Evolutionary conservation across 2,888 invertebrate species (phyloP), one percentile per base, ranked within the genome.

Genomic region (Chymomyza fuscimana): DNA sequence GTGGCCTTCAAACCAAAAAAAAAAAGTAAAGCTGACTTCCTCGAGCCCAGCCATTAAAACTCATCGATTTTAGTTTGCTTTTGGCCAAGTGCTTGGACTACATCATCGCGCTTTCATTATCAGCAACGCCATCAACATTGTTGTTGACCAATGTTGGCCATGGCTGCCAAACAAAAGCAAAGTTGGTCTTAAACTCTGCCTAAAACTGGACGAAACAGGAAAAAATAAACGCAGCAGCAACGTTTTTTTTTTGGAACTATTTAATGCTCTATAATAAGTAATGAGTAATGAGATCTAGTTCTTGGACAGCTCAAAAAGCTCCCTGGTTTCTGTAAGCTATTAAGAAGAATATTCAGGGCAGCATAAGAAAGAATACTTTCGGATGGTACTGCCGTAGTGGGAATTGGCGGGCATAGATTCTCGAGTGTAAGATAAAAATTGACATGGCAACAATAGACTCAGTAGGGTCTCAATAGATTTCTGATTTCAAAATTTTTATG

Each of bases 31-130:
- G 7, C 32, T 29, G 22, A 22, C 72, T 32, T 32, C 4, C 32
- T 5, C 32, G 32, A 7, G 68, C 65, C 85, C 78, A 82, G 72
- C 80, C 85, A 82, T 69, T 63, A 63, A 63, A 22, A 25, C 25
- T 50, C 65, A 75, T 83, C 83, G 83, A 83, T 83, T 85, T 46
- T 79, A 71, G 19, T 84, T 83, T 32, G 32, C 32, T 77, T 25
- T 65, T 71, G 63, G 60, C 79, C 81, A 75, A 81, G 81, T 81
- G 80, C 80, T 25, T 36, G 60, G 60, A 60, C 60, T 60, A 60
- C 60, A 60, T 60, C 60, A 60, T 36, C 60, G 36, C 32, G 32
- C 29, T 22, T 15, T 4, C 32, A 29, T 60, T 60, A 60, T 60
- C 60, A 16, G 32, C n/a, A 54, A 73, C 67, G 66, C 54, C 62